Percentiles rank a stretch among this genome's conserved stretches.
phyloP scores from a whole-genome alignment of 2,888 invertebrate species.

The Falcaria lacertinaria region DNA sequence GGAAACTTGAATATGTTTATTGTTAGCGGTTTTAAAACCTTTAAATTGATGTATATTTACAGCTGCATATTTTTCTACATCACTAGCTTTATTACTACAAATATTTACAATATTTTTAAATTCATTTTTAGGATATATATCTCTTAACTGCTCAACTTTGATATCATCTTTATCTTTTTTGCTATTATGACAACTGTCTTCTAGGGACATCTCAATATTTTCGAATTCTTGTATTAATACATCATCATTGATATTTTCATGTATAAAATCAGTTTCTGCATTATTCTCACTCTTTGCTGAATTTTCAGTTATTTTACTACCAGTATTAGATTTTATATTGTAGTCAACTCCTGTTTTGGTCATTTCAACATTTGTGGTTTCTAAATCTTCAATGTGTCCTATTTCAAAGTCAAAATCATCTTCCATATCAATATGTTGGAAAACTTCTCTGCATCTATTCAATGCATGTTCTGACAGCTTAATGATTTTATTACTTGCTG shows the following conservation, averaged over 20 bases:
- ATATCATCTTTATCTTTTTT: too few relatives aligned
- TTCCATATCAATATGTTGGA: conserved; percentile 26
- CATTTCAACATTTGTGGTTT: not conserved
- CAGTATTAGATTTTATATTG: conserved; percentile 2
- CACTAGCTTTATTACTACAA: not conserved
- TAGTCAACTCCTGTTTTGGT: not conserved
- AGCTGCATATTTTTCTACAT: not conserved
- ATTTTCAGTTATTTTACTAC: conserved; percentile 6
- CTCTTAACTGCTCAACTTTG: too few relatives aligned
- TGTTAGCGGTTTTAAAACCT: conserved; percentile 44
- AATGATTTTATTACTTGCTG: conserved; percentile 51
- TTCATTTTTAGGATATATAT: conserved; percentile 13
- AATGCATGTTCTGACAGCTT: conserved; percentile 35
- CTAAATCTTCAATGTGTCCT: not conserved
- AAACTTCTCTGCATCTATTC: conserved; percentile 28
- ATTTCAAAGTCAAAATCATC: not conserved
- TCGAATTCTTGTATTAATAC: conserved; percentile 37
- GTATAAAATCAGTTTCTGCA: conserved; percentile 13
- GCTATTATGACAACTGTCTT: conserved; percentile 9
- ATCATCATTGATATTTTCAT: conserved; percentile 30
- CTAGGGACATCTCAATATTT: conserved; percentile 36
- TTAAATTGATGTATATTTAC: conserved; percentile 1
- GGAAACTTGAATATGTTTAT: conserved; percentile 32
- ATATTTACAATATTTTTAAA: not conserved
- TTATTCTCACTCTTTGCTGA: not conserved